Base-by-base conservation (phyloP, 2,888 invertebrate species). In the Brachynemurus nebulosus region DNA sequence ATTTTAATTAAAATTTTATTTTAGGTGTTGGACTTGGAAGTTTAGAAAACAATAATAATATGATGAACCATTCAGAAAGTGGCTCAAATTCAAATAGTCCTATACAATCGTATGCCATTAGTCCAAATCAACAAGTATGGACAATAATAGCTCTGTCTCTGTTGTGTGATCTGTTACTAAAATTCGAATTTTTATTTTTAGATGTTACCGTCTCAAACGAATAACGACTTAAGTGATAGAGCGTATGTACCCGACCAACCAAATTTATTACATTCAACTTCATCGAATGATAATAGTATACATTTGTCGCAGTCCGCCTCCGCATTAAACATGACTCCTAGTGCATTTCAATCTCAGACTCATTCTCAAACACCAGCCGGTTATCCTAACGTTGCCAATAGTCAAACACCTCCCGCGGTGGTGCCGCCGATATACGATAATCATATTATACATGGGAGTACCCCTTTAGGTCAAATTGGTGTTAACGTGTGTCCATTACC, bases 381-480 rank as follows among this genome's bases (percentile, higher is more conserved):
- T 21, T 25, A 21, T 16, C 27, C 27, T 4, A 3, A 14, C 57
- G 58, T 51, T 63, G 60, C 52, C 61, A 59, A 56, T 62, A 57
- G 54, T 62, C 58, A 65, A 61, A 59, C 57, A 61, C 58, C 58
- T 9, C 40, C 40, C 8, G 12, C 14, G 18, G 17, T 62, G 59
- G 62, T 62, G 60, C 52, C 64, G 61, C 48, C 59, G 64, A 52
- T 62, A 63, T 65, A 64, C 46, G 57, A 59, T 35, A 54, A 52
- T 2, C 57, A 69, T 20, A 70, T 82, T 51, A 78, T 89, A 42
- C 83, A 86, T 60, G 89, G 89, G 30, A 84, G 85, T 52, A 89
- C 89, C 42, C 88, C 90, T 1, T 74, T 90, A 44, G 83, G 86
- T 37, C 86, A 88, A 64, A 89, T 90, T 53, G 89, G 89, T 45